Base-by-base conservation (phyloP, 2,113 vertebrate genomes). In the Oncorhynchus keta region DNA sequence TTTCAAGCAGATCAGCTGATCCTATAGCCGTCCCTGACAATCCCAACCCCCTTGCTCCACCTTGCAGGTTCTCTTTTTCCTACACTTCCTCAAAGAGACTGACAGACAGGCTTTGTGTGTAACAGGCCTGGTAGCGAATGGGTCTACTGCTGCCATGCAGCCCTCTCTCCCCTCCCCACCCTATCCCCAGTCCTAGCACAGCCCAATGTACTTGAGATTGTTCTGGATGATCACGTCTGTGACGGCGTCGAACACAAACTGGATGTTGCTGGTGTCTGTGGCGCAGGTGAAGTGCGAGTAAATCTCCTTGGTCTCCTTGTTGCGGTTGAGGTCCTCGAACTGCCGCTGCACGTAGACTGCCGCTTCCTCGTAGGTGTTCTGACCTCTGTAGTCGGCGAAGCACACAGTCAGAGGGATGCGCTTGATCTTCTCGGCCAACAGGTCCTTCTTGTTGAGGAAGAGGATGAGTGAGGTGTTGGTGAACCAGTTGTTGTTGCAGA, bases 401-500 rank as follows among this genome's bases (percentile, higher is more conserved):
- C 98, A 99, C 86, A 98, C 94, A 65, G 96, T 97, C 83, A 99
- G 92, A 2, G 97, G 98, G 78, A 98, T 99, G 85, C 97, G 97
- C 79, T 97, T 96, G 89, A 99, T 99, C 94, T 99, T 99, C 93
- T 99, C 97, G 0, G 97, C 96, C 93, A 99, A 93, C 91, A 99
- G 95, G 93, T 99, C 98, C 93, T 99, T 99, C 95, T 99, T 99
- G 93, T 99, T 99, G 91, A 99, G 96, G 93, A 99, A 99, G 86
- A 99, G 97, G 89, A 99, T 99, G 89, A 99, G 97, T 0, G 98
- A 99, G 22, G 98, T 99, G 94, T 97, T 99, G 94, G 98, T 96
- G 89, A 99, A 99, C 97, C 97, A 99, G 92, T 99, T 99, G 96
- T 99, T 99, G 96, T 99, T 99, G 94, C 98, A 99, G 91, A 99